Conservation (phyloP, 2,888 invertebrate genomes). For the Deroplatys truncata region DNA sequence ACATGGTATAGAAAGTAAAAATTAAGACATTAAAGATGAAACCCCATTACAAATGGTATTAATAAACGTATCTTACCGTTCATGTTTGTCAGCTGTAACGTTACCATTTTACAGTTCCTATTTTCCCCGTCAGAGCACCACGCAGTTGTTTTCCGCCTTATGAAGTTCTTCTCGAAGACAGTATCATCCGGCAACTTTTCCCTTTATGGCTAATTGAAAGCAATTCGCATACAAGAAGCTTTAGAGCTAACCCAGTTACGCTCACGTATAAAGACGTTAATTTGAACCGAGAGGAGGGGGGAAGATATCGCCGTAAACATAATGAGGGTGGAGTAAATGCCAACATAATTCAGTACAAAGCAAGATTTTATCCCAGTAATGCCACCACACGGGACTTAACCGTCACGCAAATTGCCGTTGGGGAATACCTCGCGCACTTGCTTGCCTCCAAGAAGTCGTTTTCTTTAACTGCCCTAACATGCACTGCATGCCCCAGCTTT, state of each 20-base stretch:
- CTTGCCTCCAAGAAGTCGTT: background rate
- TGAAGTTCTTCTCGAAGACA: background rate
- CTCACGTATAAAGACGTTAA: background rate
- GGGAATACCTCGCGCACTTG: background rate
- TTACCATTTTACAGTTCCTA: too few species aligned
- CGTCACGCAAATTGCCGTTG: background rate
- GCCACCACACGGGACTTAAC: background rate
- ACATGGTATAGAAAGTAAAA: too few species aligned
- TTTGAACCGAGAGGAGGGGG: background rate
- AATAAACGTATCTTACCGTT: too few species aligned
- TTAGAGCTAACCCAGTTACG: background rate
- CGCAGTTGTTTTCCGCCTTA: too few species aligned
- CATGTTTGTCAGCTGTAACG: too few species aligned
- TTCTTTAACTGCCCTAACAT: background rate
- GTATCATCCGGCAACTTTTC: background rate
- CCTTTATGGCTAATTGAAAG: background rate
- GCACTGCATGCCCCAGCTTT: too few species aligned
- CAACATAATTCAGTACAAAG: background rate
- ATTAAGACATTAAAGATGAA: too few species aligned
- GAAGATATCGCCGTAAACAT: background rate
- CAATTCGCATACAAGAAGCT: background rate
- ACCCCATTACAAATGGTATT: too few species aligned
- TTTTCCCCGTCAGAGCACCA: too few species aligned
- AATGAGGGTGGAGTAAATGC: background rate
- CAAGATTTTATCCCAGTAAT: background rate